Base-by-base conservation (phyloP, 2,797 vertebrate genomes). In the Serranus cabrilla region DNA sequence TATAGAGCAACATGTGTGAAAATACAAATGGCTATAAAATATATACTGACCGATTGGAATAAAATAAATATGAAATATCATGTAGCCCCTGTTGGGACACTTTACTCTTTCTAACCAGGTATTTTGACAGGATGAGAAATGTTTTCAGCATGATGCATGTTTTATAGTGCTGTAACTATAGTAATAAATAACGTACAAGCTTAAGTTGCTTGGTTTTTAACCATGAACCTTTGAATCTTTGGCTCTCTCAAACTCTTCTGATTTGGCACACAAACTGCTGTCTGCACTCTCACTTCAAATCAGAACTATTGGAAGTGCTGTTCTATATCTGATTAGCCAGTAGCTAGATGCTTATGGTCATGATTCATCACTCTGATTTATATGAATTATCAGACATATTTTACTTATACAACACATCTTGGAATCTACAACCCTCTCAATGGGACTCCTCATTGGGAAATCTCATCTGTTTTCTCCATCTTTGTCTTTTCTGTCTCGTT, bases 381-480 rank as follows among this genome's bases (percentile, higher is more conserved):
- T 16, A 12, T 37, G 20, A 55, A n/a, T 62, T 21, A 18, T 16
- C 17, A 3, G 27, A 59, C 5, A 23, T 25, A 43, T 43, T 23
- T 12, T 27, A 56, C 43, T 31, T 57, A 18, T 42, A 51, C 2
- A 43, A 18, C 57, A 52, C 1, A 54, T n/a, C 39, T 46, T 37
- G 31, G 60, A 61, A 14, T 12, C 13, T 47, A 39, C 5, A 20
- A 46, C n/a, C 17, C 16, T 13, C 34, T 62, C 13, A 43, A 4
- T 16, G 20, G 17, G 46, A 16, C 42, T 47, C 18, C 21, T 31
- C 5, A 58, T 56, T 17, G 8, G 14, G 13, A 20, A 8, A 17
- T 50, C 43, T 62, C 49, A 49, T 46, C 55, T 63, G 45, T 21
- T 11, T 59, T 45, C 50, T 57, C 37, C 25, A 59, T 67, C 54